Percentiles rank a stretch among this genome's conserved stretches.
Evolutionary conservation across 2,888 invertebrate genomes (phyloP).

Genomic region (Phragmatobia fuliginosa): DNA sequence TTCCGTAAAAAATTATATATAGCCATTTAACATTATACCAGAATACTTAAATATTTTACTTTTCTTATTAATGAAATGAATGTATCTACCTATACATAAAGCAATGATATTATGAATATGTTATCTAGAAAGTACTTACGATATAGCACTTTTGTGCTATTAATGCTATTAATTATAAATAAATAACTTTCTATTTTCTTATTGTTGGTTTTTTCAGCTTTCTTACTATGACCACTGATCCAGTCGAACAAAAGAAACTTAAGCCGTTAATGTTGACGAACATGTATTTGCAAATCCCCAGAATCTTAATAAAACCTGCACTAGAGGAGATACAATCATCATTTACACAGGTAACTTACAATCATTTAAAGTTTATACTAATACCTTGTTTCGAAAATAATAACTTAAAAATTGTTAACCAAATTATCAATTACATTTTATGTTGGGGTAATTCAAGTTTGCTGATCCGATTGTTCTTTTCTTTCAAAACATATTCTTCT

Average conservation of each 20-base stretch:
- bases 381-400: no score
- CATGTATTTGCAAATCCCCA: constrained; percentile 89
- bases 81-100: background rate
- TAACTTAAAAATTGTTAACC: no score
- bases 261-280: constrained; percentile 87
- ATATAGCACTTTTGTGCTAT: no score
- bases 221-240: constrained; percentile 80
- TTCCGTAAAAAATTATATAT: no score
- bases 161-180: no score
- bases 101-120: background rate
- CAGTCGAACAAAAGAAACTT: constrained; percentile 79
- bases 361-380: background rate
- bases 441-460: no score
- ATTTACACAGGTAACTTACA: constrained; percentile 85
- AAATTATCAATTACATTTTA: no score
- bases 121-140: no score
- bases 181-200: background rate
- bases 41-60: background rate
- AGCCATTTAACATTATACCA: no score
- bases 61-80: background rate
- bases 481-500: no score
- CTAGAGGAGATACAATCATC: constrained; percentile 91
- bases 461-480: no score
- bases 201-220: constrained; percentile 47
- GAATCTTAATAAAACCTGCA: constrained; percentile 87